Base-by-base conservation (phyloP, 1,140 invertebrate genomes). In the Macrobrachium rosenbergii region DNA sequence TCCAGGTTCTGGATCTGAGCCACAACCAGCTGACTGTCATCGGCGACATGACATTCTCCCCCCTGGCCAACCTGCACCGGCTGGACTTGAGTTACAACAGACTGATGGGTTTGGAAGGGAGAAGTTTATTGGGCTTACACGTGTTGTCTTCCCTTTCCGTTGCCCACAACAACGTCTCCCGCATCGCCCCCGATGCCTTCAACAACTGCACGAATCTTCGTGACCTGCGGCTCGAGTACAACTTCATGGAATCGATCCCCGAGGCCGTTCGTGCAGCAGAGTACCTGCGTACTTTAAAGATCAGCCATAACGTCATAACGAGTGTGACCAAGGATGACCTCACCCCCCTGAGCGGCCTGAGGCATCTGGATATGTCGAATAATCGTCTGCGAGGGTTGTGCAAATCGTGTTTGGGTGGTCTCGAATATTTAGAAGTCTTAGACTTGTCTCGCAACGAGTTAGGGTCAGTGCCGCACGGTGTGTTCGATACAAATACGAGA, bases 401-500 rank as follows among this genome's bases (percentile, higher is more conserved):
- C 91, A 92, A 93, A 83, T 94, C 94, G 89, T 95, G 95, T 90
- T 95, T 98, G 89, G 95, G 95, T 19, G 96, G 97, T 89, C 91
- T 97, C 90, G 95, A 95, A 0, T 95, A 94, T 85, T 92, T 98
- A 78, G 96, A 97, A 93, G 96, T 97, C 2, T 92, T 98, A 0
- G 97, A 97, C 92, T 93, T 98, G 58, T 96, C 96, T 23, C 95
- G 96, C 91, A 98, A 98, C 93, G 96, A 96, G 92, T 95, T 98
- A 28, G 95, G 96, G 90, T 94, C 94, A 91, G 95, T 98, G 89
- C 96, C 97, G 91, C 92, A 95, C 21, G 95, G 96, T 1, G 95
- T 96, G 12, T 97, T 98, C 90, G 95, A 95, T 67, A 95, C 82
- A 91, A 93, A 93, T 1, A 90, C 89, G 28, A 94, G 95, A 89